Evolutionary conservation across 2,888 invertebrate genomes (phyloP).

Genomic region (Myopa tessellatipennis): DNA sequence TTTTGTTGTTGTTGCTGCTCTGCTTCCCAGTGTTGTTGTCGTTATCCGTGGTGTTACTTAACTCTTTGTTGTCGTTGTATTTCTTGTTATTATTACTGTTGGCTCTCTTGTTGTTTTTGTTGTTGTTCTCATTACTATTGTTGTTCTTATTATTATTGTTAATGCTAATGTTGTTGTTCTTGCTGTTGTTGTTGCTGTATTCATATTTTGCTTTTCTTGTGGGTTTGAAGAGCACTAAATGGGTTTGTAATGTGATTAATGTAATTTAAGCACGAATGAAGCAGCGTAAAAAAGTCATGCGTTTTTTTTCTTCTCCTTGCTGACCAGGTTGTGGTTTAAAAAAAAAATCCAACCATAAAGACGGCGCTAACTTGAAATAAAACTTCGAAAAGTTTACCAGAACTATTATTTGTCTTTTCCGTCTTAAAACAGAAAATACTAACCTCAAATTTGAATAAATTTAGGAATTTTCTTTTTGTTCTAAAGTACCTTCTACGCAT

Average conservation of each 20-base stretch:
- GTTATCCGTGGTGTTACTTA: neutral
- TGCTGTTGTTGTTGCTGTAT: neutral
- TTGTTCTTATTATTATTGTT: neutral
- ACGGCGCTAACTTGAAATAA: neutral
- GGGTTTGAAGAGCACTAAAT: conserved; percentile 15
- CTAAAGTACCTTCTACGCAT: neutral
- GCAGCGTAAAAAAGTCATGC: neutral
- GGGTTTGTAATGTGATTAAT: conserved; percentile 57
- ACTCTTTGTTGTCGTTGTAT: neutral
- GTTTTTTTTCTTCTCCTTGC: neutral
- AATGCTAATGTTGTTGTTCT: neutral
- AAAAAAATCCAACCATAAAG: too few relatives aligned
- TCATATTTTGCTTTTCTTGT: neutral
- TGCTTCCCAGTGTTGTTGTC: neutral
- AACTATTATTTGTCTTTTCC: neutral
- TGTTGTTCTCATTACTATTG: neutral
- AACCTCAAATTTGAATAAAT: too few relatives aligned
- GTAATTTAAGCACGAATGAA: conserved; percentile 57
- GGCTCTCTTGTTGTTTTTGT: too few relatives aligned
- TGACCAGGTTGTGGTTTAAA: neutral
- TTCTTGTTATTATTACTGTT: too few relatives aligned
- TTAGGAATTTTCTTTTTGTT: neutral
- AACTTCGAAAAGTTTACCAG: neutral
- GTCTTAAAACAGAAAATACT: neutral
- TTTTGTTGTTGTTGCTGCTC: neutral